A percentile compares a stretch with the other conserved stretches of the same genome.
Evolutionary conservation across 2,888 invertebrate genomes (phyloP).

Genomic region (Spisula solida): DNA sequence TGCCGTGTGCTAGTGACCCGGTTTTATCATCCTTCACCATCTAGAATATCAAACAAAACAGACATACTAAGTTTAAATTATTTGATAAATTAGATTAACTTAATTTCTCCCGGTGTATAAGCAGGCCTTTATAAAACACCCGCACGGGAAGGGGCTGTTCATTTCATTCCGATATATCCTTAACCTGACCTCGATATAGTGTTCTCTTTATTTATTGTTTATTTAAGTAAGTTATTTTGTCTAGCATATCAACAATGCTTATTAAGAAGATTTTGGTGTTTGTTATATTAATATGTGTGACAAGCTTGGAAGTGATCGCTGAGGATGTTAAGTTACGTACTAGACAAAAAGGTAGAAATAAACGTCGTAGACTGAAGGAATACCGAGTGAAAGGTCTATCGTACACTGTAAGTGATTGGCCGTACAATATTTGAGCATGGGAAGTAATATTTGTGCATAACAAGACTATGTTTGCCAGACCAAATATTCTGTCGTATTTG

Average conservation of each 20-base stretch:
- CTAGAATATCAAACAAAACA: conserved; percentile 32
- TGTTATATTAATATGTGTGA: conserved; percentile 33
- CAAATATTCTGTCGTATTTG: background rate
- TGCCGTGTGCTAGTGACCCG: background rate
- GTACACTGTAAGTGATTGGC: conserved; percentile 22
- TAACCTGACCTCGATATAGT: conserved; percentile 23
- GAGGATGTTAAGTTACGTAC: conserved; percentile 42
- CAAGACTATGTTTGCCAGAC: background rate
- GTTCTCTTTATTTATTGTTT: conserved; percentile 19
- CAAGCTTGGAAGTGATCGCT: conserved; percentile 23
- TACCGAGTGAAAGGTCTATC: conserved; percentile 44
- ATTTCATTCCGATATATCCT: conserved; percentile 16
- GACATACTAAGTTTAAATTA: conserved; percentile 55
- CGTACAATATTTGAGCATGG: background rate
- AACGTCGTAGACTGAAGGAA: conserved; percentile 60
- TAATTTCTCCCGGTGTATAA: conserved; percentile 26
- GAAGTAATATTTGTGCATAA: background rate
- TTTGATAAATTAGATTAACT: conserved; percentile 64
- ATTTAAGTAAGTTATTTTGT: background rate
- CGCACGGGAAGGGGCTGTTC: background rate
- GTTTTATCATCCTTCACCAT: background rate
- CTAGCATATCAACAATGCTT: conserved; percentile 37
- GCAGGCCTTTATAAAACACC: conserved; percentile 31
- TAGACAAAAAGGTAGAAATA: conserved; percentile 43
- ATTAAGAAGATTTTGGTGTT: conserved; percentile 24